Percentiles rank a stretch among this genome's conserved stretches.
Evolutionary conservation across 2,113 vertebrate genomes (phyloP).

Genomic region (Gallinago jamesoni): DNA sequence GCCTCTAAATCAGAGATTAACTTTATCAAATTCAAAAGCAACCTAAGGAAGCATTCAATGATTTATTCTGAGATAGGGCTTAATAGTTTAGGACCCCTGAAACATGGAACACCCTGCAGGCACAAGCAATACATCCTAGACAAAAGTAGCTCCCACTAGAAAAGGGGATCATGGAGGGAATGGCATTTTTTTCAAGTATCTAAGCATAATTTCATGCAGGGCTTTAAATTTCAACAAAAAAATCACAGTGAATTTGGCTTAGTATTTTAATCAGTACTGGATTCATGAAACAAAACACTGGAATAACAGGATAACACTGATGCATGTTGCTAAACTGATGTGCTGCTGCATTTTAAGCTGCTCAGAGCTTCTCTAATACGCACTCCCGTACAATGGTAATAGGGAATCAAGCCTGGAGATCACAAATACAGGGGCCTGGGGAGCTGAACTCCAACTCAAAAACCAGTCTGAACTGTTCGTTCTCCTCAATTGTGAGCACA

Average conservation of each 20-base stretch:
- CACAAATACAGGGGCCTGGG: background rate
- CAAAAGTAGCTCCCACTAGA: background rate
- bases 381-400: background rate
- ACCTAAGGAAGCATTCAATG: background rate
- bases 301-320: background rate
- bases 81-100: background rate
- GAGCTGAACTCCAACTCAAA: slow-evolving; percentile 2
- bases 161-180: background rate
- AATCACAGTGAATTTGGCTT: background rate
- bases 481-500: background rate
- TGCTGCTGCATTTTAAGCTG: background rate
- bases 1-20: background rate
- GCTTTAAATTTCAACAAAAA: background rate
- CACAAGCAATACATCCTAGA: background rate
- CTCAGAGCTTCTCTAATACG: background rate
- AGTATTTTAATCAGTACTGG: background rate
- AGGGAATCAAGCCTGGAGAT: background rate
- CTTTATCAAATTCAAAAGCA: slow-evolving; percentile 28
- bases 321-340: background rate
- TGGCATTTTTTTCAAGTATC: background rate
- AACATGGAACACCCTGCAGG: background rate
- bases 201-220: background rate
- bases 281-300: background rate
- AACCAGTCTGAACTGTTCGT: background rate
- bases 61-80: slow-evolving; percentile 12